Percentiles rank a stretch among this genome's conserved stretches.
Conservation (phyloP, 2,113 vertebrate species). For the Esox niger region DNA sequence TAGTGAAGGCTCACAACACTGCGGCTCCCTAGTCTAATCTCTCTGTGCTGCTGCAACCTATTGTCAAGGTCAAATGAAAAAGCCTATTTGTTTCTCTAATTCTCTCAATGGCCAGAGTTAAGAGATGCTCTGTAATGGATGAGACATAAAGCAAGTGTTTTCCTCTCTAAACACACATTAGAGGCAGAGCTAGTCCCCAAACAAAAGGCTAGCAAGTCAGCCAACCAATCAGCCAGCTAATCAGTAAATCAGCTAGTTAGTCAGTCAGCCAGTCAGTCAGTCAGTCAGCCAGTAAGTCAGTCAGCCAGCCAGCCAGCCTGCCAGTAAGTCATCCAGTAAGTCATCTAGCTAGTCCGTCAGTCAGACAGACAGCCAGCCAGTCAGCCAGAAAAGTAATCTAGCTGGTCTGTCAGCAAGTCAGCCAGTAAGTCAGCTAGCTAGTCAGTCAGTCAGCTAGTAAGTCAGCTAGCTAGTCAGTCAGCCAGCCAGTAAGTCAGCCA, state of each 20-base stretch:
- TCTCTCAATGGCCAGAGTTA: background rate
- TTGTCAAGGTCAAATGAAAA: background rate
- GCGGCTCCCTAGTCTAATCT: background rate
- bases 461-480: background rate
- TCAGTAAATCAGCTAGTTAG: too few relatives aligned
- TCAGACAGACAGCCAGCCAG: too few relatives aligned
- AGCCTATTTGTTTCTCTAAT: background rate
- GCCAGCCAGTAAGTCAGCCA: background rate
- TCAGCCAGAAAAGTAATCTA: too few relatives aligned
- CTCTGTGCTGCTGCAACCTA: background rate
- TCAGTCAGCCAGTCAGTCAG: too few relatives aligned
- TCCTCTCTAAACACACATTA: background rate
- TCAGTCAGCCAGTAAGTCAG: too few relatives aligned
- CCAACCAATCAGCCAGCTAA: too few relatives aligned
- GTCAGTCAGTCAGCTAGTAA: too few relatives aligned
- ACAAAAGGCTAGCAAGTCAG: background rate
- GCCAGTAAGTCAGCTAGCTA: background rate
- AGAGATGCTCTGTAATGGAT: slow-evolving; percentile 1
- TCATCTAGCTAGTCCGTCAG: too few relatives aligned
- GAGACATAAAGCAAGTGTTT: background rate
- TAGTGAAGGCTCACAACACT: background rate
- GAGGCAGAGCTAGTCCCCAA: background rate
- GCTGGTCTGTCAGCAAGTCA: too few relatives aligned
- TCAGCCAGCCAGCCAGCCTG: too few relatives aligned
- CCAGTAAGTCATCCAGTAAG: too few relatives aligned